Percentiles rank a stretch among this genome's conserved stretches.
Conservation (phyloP, 2,888 invertebrate genomes). For the Drosophila paracracens region DNA sequence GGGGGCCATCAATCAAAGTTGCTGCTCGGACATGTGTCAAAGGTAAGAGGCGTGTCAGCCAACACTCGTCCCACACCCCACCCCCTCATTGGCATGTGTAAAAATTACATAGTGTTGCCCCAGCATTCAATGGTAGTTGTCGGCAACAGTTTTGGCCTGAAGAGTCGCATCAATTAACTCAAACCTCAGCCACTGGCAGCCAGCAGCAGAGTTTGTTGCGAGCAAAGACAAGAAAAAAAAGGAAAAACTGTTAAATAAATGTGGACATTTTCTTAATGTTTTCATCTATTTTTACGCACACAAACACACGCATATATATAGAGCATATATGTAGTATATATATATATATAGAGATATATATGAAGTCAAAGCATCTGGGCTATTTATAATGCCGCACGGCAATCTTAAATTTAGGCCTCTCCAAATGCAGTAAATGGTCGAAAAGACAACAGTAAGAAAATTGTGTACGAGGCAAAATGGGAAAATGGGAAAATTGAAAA, state of each 20-base stretch:
- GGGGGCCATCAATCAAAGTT: slow-evolving; percentile 61
- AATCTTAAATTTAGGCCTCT: slow-evolving; percentile 64
- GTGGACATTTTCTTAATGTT: slow-evolving; percentile 55
- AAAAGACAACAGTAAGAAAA: slow-evolving; percentile 19
- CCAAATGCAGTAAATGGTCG: slow-evolving; percentile 57
- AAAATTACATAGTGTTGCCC: slow-evolving; percentile 57
- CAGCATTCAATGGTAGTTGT: slow-evolving; percentile 33
- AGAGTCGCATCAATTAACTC: slow-evolving; percentile 73
- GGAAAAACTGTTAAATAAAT: slow-evolving; percentile 44
- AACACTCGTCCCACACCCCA: not conserved
- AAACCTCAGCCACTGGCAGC: slow-evolving; percentile 13
- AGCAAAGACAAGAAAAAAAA: not conserved
- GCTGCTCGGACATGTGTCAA: slow-evolving; percentile 68
- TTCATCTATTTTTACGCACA: slow-evolving; percentile 67
- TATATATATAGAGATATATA: not conserved
- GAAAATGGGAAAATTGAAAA: not conserved
- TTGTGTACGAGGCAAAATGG: not conserved
- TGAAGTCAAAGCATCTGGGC: slow-evolving; percentile 12
- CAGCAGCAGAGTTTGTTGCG: slow-evolving; percentile 34
- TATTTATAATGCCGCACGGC: slow-evolving; percentile 47
- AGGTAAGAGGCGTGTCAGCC: slow-evolving; percentile 54
- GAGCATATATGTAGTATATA: not conserved
- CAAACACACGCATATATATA: slow-evolving; percentile 7
- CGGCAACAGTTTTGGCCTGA: slow-evolving; percentile 19
- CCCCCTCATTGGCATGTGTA: slow-evolving; percentile 42